A percentile compares a stretch with the other conserved stretches of the same genome.
Conservation (phyloP, 2,113 vertebrate genomes). For the Oreochromis aureus region DNA sequence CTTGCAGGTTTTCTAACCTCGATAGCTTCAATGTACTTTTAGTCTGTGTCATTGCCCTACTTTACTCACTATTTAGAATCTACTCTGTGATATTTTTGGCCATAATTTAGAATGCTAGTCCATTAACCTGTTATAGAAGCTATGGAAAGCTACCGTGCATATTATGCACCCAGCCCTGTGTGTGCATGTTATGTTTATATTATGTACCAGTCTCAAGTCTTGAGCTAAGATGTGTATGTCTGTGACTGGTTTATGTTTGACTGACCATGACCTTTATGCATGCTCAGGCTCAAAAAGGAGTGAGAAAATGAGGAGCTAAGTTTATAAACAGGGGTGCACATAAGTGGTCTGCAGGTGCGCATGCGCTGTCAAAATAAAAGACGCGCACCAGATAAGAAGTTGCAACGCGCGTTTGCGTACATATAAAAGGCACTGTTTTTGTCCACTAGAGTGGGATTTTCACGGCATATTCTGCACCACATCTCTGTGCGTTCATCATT, state of each 20-base stretch:
- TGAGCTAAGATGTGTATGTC: background rate
- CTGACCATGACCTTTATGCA: background rate
- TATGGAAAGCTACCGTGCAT: fast-evolving
- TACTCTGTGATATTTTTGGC: background rate
- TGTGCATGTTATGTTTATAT: background rate
- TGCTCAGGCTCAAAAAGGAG: background rate
- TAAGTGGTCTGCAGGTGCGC: no score
- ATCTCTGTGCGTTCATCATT: no score
- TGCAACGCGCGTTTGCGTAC: no score
- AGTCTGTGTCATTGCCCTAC: background rate
- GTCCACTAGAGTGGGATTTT: no score
- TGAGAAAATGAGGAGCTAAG: background rate
- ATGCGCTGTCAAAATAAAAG: no score
- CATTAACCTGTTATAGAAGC: background rate
- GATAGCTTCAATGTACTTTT: background rate
- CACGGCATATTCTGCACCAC: no score
- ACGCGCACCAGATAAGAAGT: no score
- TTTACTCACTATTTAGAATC: background rate
- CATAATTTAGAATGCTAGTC: background rate
- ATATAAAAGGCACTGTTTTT: no score
- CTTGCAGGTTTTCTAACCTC: background rate
- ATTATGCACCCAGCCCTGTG: background rate
- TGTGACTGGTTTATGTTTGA: background rate
- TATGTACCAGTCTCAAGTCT: background rate
- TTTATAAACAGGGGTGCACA: no score